Evolutionary conservation across 2,797 vertebrate genomes (phyloP), one percentile per base, ranked within the genome.

Genomic region (Pseudotriccus pelzelni): DNA sequence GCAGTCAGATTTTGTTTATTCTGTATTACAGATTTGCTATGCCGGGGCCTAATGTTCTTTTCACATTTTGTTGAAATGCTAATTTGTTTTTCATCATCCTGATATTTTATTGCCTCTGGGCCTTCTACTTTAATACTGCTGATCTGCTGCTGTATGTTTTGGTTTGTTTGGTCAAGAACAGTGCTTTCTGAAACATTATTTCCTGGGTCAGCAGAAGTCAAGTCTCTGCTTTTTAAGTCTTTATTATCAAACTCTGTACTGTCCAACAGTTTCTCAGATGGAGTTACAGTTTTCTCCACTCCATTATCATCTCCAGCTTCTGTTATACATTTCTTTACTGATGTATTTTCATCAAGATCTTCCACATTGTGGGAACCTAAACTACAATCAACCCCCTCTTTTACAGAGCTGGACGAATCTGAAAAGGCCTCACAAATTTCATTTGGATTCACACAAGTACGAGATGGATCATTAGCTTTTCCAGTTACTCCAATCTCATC

Each of bases 11-110:
- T 97, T 96, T 97, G 97, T 80, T 98, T 98, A 77, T 89, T 87
- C 60, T 97, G 95, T 87, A 79, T 32, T 64, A 74, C 0, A 75
- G 95, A 59, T 84, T 98, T 98, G 91, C 39, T 62, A 14, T 97
- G 95, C 62, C 93, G 97, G 2, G 95, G 53, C 77, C 96, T 98
- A 58, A 88, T 2, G 5, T 52, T 97, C 96, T 98, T 98, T 64
- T 96, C 84, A 79, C 93, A 96, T 93, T 97, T 97, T 92, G 73
- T 95, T 93, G 97, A 83, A 94, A 72, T 47, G 60, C 4, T 93
- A 44, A 36, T 73, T 87, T 87, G 47, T 81, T 97, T 97, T 79
- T 91, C 95, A 62, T 95, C 93, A 91, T 94, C 87, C 69, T 96
- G 94, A 81, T 93, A 55, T 56, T 90, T 82, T 88, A 83, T 39